Conservation (phyloP, 2,888 invertebrate species). For the Philopedon plagiatum region DNA sequence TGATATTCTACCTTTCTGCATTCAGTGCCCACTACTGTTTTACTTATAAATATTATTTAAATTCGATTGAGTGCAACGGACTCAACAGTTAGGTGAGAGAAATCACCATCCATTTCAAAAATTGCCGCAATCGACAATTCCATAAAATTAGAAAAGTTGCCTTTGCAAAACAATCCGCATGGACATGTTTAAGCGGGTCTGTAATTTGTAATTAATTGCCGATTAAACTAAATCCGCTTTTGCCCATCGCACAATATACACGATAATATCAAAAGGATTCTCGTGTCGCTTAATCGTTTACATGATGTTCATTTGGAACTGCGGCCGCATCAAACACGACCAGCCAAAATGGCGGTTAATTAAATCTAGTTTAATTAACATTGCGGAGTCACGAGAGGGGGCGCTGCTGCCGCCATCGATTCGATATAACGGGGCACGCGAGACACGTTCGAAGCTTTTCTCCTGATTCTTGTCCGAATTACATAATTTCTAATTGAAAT, state of each 20-base stretch:
- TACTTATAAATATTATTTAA: too few relatives aligned
- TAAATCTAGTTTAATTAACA: conserved; percentile 52
- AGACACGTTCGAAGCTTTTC: neutral
- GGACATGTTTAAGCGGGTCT: neutral
- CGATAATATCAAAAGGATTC: conserved; percentile 50
- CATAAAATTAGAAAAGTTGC: neutral
- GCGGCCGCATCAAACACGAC: conserved; percentile 50
- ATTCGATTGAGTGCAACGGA: too few relatives aligned
- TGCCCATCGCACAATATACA: conserved; percentile 39
- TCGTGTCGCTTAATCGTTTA: conserved; percentile 52
- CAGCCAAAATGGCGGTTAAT: conserved; percentile 51
- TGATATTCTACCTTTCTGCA: too few relatives aligned
- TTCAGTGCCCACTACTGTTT: too few relatives aligned
- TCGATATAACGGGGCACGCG: conserved; percentile 36
- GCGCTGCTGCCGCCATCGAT: conserved; percentile 36
- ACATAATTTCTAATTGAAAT: neutral
- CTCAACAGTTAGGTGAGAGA: too few relatives aligned
- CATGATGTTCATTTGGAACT: conserved; percentile 51
- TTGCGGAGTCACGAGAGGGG: conserved; percentile 48
- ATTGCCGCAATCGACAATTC: too few relatives aligned
- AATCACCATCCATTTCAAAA: too few relatives aligned
- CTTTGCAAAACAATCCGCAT: neutral
- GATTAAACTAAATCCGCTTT: conserved; percentile 42
- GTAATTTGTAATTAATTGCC: conserved; percentile 30
- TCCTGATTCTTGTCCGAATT: neutral